Conservation (phyloP, 2,888 invertebrate species). For the Acanthopleura granulata region DNA sequence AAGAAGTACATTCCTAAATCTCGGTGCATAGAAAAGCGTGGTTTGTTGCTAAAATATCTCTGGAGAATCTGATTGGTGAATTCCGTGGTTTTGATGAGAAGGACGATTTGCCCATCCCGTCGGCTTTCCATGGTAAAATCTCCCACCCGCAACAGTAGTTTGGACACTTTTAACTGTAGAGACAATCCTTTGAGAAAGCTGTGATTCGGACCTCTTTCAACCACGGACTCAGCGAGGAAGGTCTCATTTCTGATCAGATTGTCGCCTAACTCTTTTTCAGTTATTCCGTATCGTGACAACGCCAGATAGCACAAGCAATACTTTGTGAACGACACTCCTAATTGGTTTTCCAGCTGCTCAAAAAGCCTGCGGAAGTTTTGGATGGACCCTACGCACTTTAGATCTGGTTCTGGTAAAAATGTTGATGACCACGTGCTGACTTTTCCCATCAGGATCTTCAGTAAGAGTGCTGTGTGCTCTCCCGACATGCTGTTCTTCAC, state of each 20-base stretch:
- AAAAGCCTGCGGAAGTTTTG: constrained; percentile 28
- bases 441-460: constrained; percentile 24
- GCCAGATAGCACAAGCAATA: constrained; percentile 32
- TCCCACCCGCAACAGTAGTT: constrained; percentile 26
- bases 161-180: constrained; percentile 32
- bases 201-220: constrained; percentile 28
- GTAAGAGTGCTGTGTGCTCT: constrained; percentile 26
- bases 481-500: constrained; percentile 23
- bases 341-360: constrained; percentile 25
- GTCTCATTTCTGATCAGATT: constrained; percentile 31
- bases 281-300: constrained; percentile 29
- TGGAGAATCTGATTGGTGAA: constrained; percentile 25
- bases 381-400: constrained; percentile 22
- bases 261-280: constrained; percentile 31
- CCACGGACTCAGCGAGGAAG: constrained; percentile 30
- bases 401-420: constrained; percentile 26
- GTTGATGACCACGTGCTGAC: constrained; percentile 33
- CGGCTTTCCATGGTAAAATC: constrained; percentile 29
- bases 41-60: constrained; percentile 28
- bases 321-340: constrained; percentile 30
- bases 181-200: constrained; percentile 37
- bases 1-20: constrained; percentile 35
- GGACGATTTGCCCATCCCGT: constrained; percentile 34
- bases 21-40: constrained; percentile 29
- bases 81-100: constrained; percentile 23